phyloP scores from a whole-genome alignment of 2,797 vertebrate species.

The Salmo trutta region DNA sequence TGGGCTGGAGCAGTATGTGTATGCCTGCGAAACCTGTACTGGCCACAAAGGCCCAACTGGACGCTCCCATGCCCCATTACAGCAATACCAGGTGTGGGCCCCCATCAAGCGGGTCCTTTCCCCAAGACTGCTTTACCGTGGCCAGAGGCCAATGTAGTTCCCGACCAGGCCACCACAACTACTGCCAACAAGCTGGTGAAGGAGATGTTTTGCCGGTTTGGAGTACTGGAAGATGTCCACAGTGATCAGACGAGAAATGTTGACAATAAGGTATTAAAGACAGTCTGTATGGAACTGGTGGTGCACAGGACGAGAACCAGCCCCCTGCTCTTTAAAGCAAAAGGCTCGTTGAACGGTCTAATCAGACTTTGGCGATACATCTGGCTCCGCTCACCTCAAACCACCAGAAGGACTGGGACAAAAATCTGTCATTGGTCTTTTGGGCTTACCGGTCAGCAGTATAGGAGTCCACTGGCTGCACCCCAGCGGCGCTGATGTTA shows the following conservation, averaged over 20 bases:
- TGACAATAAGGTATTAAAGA: not conserved
- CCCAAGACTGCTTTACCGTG: constrained; percentile 30
- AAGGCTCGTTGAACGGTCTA: not conserved
- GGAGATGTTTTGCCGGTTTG: not conserved
- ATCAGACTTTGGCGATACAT: not conserved
- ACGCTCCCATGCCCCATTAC: constrained; percentile 9
- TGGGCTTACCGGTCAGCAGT: no score
- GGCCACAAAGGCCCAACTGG: constrained; percentile 1
- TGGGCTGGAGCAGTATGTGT: constrained; percentile 6
- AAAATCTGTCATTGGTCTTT: no score
- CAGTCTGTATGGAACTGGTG: constrained; percentile 4
- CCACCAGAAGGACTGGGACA: not conserved
- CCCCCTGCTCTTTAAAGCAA: not conserved
- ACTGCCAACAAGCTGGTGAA: constrained; percentile 9
- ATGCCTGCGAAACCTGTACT: constrained; percentile 24
- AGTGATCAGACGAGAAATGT: not conserved
- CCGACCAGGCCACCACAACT: constrained; percentile 5
- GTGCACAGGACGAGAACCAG: not conserved
- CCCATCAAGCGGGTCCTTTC: constrained; percentile 23
- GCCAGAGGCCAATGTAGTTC: constrained; percentile 15
- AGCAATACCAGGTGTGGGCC: constrained; percentile 21
- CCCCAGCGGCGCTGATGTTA: constrained; percentile 2
- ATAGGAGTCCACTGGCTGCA: no score
- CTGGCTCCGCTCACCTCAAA: not conserved
- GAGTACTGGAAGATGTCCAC: no score